Evolutionary conservation across 2,797 vertebrate genomes (phyloP).

Genomic region (Acipenser transmontanus): DNA sequence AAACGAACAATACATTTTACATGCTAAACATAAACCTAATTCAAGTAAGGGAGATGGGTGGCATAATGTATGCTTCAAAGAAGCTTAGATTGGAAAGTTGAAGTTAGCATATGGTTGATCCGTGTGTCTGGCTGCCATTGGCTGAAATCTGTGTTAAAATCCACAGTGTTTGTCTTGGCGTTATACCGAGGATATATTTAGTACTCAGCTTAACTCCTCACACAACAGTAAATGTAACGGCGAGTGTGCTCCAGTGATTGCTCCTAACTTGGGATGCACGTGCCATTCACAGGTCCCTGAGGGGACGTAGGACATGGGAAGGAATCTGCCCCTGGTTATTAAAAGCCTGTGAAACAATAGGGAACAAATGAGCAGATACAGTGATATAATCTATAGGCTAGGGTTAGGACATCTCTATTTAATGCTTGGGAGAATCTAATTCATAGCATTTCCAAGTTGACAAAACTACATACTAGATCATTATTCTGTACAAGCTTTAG

Average conservation of each 20-base stretch:
- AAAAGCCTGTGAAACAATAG: slow-evolving; percentile 73
- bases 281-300: slow-evolving; percentile 39
- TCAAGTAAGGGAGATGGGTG: too few relatives aligned
- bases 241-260: slow-evolving; percentile 49
- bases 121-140: slow-evolving; percentile 52
- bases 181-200: slow-evolving; percentile 74
- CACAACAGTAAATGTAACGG: slow-evolving; percentile 40
- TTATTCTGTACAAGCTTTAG: too few relatives aligned
- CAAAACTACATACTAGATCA: too few relatives aligned
- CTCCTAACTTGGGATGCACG: slow-evolving; percentile 45
- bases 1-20: too few relatives aligned
- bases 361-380: slow-evolving; percentile 30
- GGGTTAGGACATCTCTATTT: background rate
- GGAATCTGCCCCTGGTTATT: slow-evolving; percentile 80
- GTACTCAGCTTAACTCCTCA: slow-evolving; percentile 64
- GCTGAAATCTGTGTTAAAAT: slow-evolving; percentile 58
- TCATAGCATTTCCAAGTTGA: too few relatives aligned
- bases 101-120: slow-evolving; percentile 51
- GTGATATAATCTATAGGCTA: slow-evolving; percentile 26
- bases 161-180: slow-evolving; percentile 69
- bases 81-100: slow-evolving; percentile 52
- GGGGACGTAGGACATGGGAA: slow-evolving; percentile 33
- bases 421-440: too few relatives aligned
- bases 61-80: slow-evolving; percentile 31
- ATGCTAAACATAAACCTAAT: too few relatives aligned